A percentile compares a stretch with the other conserved stretches of the same genome.
Conservation (phyloP, 2,113 vertebrate genomes). For the Camelus bactrianus region DNA sequence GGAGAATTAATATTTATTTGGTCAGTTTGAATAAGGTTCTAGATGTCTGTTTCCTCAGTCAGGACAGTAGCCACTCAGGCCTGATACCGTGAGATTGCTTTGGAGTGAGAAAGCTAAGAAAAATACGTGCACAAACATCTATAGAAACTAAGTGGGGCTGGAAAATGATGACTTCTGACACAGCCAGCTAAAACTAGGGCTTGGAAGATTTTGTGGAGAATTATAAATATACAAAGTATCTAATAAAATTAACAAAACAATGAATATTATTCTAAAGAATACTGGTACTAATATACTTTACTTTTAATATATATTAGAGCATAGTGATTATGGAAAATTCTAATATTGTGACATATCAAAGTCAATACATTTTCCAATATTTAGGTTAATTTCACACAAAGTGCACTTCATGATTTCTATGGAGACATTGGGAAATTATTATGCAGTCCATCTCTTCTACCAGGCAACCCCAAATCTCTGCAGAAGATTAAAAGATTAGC, state of each 20-base stretch:
- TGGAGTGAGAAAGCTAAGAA: neutral
- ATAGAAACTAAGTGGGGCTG: neutral
- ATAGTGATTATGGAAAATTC: neutral
- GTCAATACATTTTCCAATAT: neutral
- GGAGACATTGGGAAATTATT: neutral
- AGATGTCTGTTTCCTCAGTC: neutral
- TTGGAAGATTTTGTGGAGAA: neutral
- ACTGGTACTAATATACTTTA: neutral
- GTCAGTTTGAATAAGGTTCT: neutral
- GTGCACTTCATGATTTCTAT: neutral
- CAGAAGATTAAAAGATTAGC: neutral
- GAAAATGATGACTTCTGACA: neutral
- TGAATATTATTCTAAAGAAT: neutral
- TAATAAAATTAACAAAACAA: neutral
- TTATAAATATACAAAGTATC: neutral
- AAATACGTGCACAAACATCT: neutral
- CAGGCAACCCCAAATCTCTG: neutral
- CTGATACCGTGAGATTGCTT: neutral
- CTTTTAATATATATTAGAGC: neutral
- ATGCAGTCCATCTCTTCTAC: neutral
- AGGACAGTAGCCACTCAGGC: neutral
- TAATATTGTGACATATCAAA: neutral
- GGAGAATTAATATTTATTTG: neutral
- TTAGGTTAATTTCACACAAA: neutral
- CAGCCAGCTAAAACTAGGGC: neutral